Evolutionary conservation across 2,888 invertebrate species (phyloP).

Genomic region (Trichopria drosophilae): DNA sequence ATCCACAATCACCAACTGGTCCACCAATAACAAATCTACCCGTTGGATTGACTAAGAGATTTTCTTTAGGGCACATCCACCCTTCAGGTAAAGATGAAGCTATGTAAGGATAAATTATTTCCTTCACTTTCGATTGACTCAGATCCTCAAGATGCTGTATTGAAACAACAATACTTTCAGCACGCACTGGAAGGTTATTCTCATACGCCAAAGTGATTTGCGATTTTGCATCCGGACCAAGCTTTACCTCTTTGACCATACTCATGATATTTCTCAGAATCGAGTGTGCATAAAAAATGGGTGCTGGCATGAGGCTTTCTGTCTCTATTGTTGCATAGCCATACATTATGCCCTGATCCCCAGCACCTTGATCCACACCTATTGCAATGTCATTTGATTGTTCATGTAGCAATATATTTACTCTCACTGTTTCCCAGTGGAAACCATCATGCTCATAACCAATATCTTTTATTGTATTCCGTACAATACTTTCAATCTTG

Average conservation of each 20-base stretch:
- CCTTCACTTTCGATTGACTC: slow-evolving; percentile 6
- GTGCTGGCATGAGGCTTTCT: slow-evolving; percentile 11
- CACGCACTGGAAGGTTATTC: slow-evolving; percentile 3
- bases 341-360: slow-evolving; percentile 26
- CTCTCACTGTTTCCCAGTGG: neutral
- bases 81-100: slow-evolving; percentile 3
- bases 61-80: slow-evolving; percentile 2
- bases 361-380: slow-evolving; percentile 23
- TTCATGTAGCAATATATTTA: neutral
- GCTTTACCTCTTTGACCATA: neutral
- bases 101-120: slow-evolving; percentile 12
- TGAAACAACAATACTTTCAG: slow-evolving; percentile 11
- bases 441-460: slow-evolving; percentile 14
- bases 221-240: slow-evolving; percentile 19
- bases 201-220: slow-evolving; percentile 15
- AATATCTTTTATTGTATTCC: slow-evolving; percentile 13
- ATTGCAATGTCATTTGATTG: slow-evolving; percentile 18
- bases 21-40: slow-evolving; percentile 25
- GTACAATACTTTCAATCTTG: slow-evolving; percentile 10
- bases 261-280: slow-evolving; percentile 4
- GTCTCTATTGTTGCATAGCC: slow-evolving; percentile 20
- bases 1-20: slow-evolving; percentile 17
- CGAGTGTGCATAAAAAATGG: slow-evolving; percentile 10
- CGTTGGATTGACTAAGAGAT: slow-evolving; percentile 17
- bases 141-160: slow-evolving; percentile 12